A percentile compares a stretch with the other conserved stretches of the same genome.
These are phyloP conservation scores for Pyrrhia umbra DNA, from an alignment of 2,888 invertebrate genomes.

Conservation along the genomic window DNA sequence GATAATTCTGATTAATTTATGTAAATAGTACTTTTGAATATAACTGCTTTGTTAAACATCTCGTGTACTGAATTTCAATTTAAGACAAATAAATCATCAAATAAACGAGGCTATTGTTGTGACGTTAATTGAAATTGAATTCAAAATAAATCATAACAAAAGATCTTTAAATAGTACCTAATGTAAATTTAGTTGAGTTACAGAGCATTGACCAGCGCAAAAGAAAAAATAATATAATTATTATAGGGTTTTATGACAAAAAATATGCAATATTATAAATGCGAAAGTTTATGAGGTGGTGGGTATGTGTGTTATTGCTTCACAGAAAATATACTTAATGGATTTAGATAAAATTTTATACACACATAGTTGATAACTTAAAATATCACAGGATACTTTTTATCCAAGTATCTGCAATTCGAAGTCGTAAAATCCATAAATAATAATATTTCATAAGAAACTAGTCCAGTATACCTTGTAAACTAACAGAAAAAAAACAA, in stretches of 20 bases:
- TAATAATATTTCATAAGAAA: conserved; percentile 8
- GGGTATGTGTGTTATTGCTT: no score
- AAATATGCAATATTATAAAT: no score
- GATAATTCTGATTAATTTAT: not conserved
- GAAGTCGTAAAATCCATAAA: conserved; percentile 15
- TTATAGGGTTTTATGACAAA: no score
- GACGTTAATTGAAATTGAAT: not conserved
- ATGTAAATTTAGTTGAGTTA: no score
- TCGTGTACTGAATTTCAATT: conserved; percentile 1
- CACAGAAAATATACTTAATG: no score
- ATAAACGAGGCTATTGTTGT: not conserved
- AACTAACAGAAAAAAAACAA: conserved; percentile 29
- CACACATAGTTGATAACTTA: no score
- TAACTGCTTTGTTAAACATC: not conserved
- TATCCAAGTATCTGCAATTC: no score
- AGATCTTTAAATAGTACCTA: not conserved
- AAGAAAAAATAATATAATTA: no score
- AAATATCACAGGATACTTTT: no score
- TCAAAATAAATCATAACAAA: not conserved
- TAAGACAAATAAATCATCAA: not conserved
- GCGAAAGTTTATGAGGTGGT: no score
- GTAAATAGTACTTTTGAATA: not conserved
- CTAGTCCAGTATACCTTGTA: not conserved
- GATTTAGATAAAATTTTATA: no score
- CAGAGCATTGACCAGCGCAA: no score